Base-by-base conservation (phyloP, 2,888 invertebrate genomes). In the Eupithecia subumbrata region DNA sequence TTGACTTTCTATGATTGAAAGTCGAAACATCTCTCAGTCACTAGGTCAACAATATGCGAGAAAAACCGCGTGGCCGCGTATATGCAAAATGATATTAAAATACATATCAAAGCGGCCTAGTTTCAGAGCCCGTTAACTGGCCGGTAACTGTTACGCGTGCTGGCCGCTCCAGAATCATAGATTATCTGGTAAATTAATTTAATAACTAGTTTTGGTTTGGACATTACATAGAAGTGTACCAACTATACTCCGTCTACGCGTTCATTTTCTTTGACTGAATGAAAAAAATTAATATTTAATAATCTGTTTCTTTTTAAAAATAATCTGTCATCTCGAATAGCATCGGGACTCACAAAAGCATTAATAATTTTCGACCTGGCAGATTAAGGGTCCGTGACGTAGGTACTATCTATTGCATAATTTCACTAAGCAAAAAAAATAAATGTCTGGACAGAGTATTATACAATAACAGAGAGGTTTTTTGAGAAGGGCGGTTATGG, bases 21-120 rank as follows among this genome's bases (percentile, higher is more conserved):
- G 5, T 60, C 22, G 12, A 25, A 60, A 22, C 52, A 56, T 56
- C 9, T 11, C 52, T 60, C 22, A 14, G 22, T 14, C 5, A 60
- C 60, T 60, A 25, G 60, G 60, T 60, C 60, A 60, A 40, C 40
- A n/a, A 40, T 12, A 34, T 64, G 64, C 67, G 11, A 68, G 25
- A 40, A 43, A 40, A 68, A 45, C 43, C 68, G 68, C 43, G n/a
- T 43, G 34, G 45, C 43, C 40, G 43, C 22, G 40, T 18, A 67
- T 68, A 68, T 68, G 68, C 43, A 43, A 45, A 68, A 68, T 68
- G 30, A 34, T 64, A 68, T 22, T 68, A 68, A 68, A 68, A 67
- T 66, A 56, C 60, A 34, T 64, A 64, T 34, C 64, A 64, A 68
- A 25, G 68, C 68, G 68, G 22, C 22, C 68, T 43, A 45, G 43